phyloP scores from a whole-genome alignment of 2,797 vertebrate genomes.

The Siniperca undulata region DNA sequence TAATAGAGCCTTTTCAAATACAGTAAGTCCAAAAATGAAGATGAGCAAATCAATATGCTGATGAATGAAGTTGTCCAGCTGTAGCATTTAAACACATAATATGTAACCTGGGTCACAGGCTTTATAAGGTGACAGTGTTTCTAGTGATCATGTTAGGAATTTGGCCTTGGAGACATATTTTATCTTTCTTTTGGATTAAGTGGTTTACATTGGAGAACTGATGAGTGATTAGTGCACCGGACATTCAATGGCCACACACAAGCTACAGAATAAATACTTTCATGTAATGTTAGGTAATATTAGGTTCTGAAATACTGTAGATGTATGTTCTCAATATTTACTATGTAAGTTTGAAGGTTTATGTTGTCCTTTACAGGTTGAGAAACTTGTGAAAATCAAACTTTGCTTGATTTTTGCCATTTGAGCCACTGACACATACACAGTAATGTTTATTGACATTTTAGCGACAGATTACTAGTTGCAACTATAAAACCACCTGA shows the following conservation, averaged over 20 bases:
- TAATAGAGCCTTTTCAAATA: not conserved
- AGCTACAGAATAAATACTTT: not conserved
- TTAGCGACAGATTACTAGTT: not conserved
- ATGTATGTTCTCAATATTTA: not conserved
- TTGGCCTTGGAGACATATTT: not conserved
- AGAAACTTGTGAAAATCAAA: not conserved
- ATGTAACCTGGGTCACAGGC: not conserved
- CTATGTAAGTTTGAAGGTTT: not conserved
- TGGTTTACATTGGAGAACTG: not conserved
- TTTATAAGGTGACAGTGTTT: not conserved
- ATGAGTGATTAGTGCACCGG: not conserved
- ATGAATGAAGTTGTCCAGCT: not conserved
- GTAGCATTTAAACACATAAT: not conserved
- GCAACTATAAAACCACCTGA: not conserved
- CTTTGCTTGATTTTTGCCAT: not conserved
- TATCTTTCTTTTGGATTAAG: conserved; percentile 1
- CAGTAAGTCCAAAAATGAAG: not conserved
- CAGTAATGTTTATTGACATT: not conserved
- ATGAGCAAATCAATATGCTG: not conserved
- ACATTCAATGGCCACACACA: not conserved
- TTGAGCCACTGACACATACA: not conserved
- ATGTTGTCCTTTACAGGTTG: not conserved
- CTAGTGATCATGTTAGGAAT: not conserved
- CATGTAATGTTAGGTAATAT: too few species aligned
- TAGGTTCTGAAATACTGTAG: not conserved